A percentile compares a stretch with the other conserved stretches of the same genome.
Evolutionary conservation across 2,888 invertebrate genomes (phyloP).

Genomic region (Cyclophora punctaria): DNA sequence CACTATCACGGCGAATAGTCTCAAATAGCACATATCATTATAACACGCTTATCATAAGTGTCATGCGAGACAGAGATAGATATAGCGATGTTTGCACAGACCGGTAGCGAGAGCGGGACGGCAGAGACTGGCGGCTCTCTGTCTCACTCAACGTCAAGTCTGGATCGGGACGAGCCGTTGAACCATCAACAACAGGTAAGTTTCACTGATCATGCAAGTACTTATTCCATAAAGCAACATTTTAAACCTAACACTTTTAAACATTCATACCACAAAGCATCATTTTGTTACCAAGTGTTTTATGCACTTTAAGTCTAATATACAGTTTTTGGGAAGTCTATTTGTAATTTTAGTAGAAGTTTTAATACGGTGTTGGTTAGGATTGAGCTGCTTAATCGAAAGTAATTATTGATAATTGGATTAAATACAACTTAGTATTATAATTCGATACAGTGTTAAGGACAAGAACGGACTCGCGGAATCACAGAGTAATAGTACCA

Average conservation of each 20-base stretch:
- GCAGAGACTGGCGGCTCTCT: slow-evolving; percentile 77
- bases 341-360: too few relatives aligned
- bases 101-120: slow-evolving; percentile 74
- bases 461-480: too few relatives aligned
- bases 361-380: too few relatives aligned
- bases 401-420: too few relatives aligned
- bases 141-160: slow-evolving; percentile 89
- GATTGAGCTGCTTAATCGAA: too few relatives aligned
- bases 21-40: slow-evolving; percentile 9
- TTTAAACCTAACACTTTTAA: too few relatives aligned
- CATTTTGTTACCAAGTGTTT: not conserved
- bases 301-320: not conserved
- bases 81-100: slow-evolving; percentile 49
- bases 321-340: not conserved
- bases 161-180: slow-evolving; percentile 87
- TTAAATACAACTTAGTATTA: too few relatives aligned
- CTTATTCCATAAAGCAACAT: too few relatives aligned
- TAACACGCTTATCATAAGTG: slow-evolving; percentile 16
- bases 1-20: slow-evolving; percentile 2
- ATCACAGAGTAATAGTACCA: too few relatives aligned
- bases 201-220: not conserved
- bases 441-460: too few relatives aligned
- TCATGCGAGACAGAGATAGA: slow-evolving; percentile 31
- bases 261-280: not conserved
- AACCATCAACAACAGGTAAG: slow-evolving; percentile 73